Conservation (phyloP, 2,888 invertebrate genomes). For the Ornithoptera alexandrae region DNA sequence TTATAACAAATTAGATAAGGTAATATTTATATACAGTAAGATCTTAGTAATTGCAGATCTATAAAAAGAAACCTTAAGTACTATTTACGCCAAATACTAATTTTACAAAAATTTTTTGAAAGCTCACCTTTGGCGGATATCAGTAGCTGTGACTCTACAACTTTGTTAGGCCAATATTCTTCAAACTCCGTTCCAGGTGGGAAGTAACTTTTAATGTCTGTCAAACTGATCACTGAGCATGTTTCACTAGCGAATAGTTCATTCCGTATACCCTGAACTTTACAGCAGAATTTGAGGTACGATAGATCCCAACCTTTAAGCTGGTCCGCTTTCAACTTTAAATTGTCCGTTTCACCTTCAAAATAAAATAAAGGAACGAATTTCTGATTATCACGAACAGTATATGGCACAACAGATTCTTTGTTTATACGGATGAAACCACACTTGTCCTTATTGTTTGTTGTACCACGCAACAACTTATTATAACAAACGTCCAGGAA, state of each 20-base stretch:
- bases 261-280: conserved; percentile 94
- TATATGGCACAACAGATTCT: conserved; percentile 95
- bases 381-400: conserved; percentile 89
- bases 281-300: conserved; percentile 96
- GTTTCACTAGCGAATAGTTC: conserved; percentile 95
- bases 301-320: conserved; percentile 95
- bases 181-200: conserved; percentile 94
- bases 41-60: too few species aligned
- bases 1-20: too few species aligned
- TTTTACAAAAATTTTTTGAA: background rate
- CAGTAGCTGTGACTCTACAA: conserved; percentile 89
- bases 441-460: conserved; percentile 88
- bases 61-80: too few species aligned
- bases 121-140: conserved; percentile 83
- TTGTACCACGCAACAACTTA: conserved; percentile 86
- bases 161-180: conserved; percentile 95
- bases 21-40: too few species aligned
- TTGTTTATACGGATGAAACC: conserved; percentile 95
- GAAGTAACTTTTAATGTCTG: conserved; percentile 94
- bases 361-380: conserved; percentile 94
- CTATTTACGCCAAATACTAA: too few species aligned
- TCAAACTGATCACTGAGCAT: conserved; percentile 93
- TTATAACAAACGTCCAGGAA: conserved; percentile 94
- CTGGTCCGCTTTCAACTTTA: conserved; percentile 91
- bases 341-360: conserved; percentile 94